These are phyloP conservation scores for Heliconius eleuchia DNA, from an alignment of 1,140 invertebrate species.

Conservation along the genomic window DNA sequence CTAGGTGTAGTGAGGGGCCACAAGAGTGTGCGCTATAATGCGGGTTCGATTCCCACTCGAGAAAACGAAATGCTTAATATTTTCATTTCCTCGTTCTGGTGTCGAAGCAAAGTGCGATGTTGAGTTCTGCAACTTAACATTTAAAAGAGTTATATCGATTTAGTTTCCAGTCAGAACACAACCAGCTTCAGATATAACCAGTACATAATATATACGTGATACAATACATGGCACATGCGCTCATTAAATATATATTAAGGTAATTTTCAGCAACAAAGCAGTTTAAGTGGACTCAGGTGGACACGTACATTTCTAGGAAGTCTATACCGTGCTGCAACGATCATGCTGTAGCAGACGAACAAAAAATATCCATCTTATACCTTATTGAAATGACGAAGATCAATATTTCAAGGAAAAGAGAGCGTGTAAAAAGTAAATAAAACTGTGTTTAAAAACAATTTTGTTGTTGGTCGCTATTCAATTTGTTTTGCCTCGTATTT, in stretches of 20 bases:
- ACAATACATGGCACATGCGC: neutral
- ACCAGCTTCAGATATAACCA: no score
- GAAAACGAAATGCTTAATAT: no score
- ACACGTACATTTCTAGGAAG: constrained; percentile 19
- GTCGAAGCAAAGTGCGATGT: no score
- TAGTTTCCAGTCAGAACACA: neutral
- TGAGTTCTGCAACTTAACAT: no score
- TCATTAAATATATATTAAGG: constrained; percentile 11
- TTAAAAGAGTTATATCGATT: no score
- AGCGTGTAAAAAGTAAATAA: constrained; percentile 27
- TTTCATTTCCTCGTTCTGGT: no score
- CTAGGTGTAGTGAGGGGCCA: no score
- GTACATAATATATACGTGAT: neutral
- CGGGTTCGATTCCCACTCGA: no score
- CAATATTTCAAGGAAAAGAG: constrained; percentile 13
- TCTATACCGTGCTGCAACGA: constrained; percentile 19
- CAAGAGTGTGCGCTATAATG: no score
- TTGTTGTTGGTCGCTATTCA: neutral
- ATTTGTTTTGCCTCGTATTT: constrained; percentile 1
- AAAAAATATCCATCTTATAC: constrained; percentile 23
- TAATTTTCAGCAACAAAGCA: constrained; percentile 15
- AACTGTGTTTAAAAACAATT: neutral
- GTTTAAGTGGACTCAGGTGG: constrained; percentile 8
- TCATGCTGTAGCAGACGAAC: constrained; percentile 16
- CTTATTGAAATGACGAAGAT: constrained; percentile 18